Evolutionary conservation across 2,888 invertebrate species (phyloP).

Genomic region (Melanostoma mellinum): DNA sequence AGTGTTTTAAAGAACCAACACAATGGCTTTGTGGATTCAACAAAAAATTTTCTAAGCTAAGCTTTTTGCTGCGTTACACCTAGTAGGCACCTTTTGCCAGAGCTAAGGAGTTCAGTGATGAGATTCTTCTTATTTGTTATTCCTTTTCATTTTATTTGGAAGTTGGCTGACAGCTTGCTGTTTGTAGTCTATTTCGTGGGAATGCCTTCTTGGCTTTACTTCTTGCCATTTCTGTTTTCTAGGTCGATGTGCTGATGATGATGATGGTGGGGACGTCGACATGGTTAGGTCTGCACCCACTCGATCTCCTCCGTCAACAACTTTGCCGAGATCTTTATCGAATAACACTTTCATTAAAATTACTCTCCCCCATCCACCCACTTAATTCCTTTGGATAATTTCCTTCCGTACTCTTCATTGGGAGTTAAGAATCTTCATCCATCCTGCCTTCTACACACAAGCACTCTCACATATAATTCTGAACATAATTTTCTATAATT

Average conservation of each 20-base stretch:
- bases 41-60: too few relatives aligned
- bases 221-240: constrained; percentile 44
- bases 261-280: constrained; percentile 31
- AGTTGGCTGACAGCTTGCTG: not conserved
- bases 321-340: constrained; percentile 76
- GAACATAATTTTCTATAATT: constrained; percentile 66
- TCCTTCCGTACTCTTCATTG: constrained; percentile 48
- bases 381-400: constrained; percentile 54
- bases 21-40: too few relatives aligned
- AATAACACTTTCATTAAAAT: constrained; percentile 78
- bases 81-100: too few relatives aligned
- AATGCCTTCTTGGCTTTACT: not conserved
- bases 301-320: not conserved
- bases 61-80: too few relatives aligned
- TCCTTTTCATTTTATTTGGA: not conserved
- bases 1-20: too few relatives aligned
- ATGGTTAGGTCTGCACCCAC: not conserved
- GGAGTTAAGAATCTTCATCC: constrained; percentile 53
- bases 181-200: not conserved
- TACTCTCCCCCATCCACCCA: constrained; percentile 66
- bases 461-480: constrained; percentile 19
- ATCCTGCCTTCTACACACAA: constrained; percentile 22
- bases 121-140: constrained; percentile 6
- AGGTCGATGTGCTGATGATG: constrained; percentile 44
- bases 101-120: not conserved